These are phyloP conservation scores for Halcyon badia DNA, from an alignment of 2,797 vertebrate genomes.

Conservation along the genomic window DNA sequence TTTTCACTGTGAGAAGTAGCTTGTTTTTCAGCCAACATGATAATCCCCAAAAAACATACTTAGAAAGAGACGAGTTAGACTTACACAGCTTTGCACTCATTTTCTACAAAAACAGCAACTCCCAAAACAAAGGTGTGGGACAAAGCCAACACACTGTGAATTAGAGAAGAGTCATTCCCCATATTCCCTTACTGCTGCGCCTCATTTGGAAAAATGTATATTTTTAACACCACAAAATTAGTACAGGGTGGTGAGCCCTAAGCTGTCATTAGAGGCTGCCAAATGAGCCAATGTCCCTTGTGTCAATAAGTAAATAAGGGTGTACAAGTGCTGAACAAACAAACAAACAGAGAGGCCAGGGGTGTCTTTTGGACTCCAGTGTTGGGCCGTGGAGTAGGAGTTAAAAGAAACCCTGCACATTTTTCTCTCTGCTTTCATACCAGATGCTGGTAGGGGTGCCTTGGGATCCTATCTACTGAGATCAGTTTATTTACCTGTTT, in stretches of 20 bases:
- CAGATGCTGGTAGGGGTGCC: neutral
- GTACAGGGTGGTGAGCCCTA: constrained; percentile 53
- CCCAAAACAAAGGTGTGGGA: constrained; percentile 43
- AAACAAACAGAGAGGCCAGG: constrained; percentile 56
- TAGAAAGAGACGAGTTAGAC: neutral
- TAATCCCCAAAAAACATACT: constrained; percentile 8
- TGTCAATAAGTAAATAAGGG: constrained; percentile 47
- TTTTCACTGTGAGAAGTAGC: constrained; percentile 67
- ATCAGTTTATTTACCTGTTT: neutral
- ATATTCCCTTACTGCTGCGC: neutral
- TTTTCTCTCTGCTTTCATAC: neutral
- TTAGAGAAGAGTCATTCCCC: constrained; percentile 27
- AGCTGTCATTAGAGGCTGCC: constrained; percentile 78
- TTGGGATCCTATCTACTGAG: neutral
- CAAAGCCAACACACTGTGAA: constrained; percentile 27
- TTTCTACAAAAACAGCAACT: constrained; percentile 25
- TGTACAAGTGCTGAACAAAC: constrained; percentile 61
- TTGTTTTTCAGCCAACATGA: constrained; percentile 36
- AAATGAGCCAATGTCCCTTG: constrained; percentile 54
- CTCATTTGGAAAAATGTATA: constrained; percentile 56
- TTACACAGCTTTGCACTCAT: neutral
- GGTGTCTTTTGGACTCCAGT: constrained; percentile 41
- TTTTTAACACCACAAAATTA: constrained; percentile 81
- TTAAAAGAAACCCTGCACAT: neutral
- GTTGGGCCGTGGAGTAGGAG: neutral